phyloP scores from a whole-genome alignment of 2,888 invertebrate genomes.

The Diarsia brunnea region DNA sequence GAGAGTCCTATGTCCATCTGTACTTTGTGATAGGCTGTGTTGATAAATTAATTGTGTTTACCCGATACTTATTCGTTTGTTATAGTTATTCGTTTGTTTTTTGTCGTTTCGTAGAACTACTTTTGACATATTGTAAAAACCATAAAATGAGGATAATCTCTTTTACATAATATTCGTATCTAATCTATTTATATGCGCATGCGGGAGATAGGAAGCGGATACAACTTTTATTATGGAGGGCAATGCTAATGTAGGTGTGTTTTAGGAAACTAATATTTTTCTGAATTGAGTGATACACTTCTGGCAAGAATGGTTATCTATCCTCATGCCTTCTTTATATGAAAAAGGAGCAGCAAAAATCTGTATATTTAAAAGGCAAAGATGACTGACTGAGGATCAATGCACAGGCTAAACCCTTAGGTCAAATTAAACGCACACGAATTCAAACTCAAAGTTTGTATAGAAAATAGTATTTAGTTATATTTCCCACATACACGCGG shows the following conservation, averaged over 20 bases:
- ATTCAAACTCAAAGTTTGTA: no score
- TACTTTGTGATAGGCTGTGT: not conserved
- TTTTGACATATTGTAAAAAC: not conserved
- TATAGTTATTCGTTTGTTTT: not conserved
- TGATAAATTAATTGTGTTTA: not conserved
- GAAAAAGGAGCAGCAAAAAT: not conserved
- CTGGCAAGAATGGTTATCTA: not conserved
- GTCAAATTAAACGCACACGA: no score
- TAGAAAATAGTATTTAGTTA: no score
- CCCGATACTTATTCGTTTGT: not conserved
- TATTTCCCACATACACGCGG: no score
- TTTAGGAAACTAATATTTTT: not conserved
- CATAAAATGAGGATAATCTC: not conserved
- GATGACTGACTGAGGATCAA: no score
- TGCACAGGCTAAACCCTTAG: no score
- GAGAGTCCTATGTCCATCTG: not conserved
- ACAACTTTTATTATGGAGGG: not conserved
- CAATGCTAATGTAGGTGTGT: not conserved
- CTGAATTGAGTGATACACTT: not conserved
- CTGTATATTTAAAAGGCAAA: no score
- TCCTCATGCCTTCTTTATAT: not conserved
- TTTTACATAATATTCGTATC: slow-evolving; percentile 3
- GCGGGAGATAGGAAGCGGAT: not conserved
- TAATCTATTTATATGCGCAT: not conserved
- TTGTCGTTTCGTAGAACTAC: not conserved